These are phyloP conservation scores for Circaetus cinerascens DNA, from an alignment of 2,113 vertebrate species.

Conservation along the genomic window DNA sequence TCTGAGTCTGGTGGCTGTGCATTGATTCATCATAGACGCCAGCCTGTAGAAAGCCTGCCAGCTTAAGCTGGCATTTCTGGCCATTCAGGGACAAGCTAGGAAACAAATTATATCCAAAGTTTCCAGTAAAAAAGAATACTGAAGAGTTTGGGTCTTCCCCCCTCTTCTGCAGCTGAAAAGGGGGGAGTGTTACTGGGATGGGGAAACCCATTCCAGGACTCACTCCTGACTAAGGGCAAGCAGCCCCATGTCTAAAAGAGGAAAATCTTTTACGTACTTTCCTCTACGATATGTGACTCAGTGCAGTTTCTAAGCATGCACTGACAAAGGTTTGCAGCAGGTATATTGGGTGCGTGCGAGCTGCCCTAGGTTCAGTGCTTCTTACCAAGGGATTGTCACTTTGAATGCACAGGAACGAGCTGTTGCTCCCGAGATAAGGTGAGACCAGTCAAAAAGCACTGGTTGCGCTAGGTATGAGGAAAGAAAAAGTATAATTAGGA, in stretches of 20 bases:
- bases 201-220: background rate
- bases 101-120: background rate
- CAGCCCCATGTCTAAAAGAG: background rate
- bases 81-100: background rate
- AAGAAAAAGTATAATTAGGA: background rate
- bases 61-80: background rate
- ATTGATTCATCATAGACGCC: background rate
- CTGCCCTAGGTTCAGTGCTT: background rate
- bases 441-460: background rate
- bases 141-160: background rate
- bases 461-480: background rate
- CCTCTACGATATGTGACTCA: background rate
- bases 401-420: background rate
- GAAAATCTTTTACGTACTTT: background rate
- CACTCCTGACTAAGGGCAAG: background rate
- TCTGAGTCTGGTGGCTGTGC: background rate
- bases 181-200: background rate
- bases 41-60: background rate
- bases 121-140: background rate
- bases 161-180: background rate
- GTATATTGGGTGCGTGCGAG: accelerated
- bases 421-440: background rate
- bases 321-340: background rate
- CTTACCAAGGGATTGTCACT: background rate
- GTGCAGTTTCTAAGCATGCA: background rate